phyloP scores from a whole-genome alignment of 2,888 invertebrate species.

The Xylota sylvarum region DNA sequence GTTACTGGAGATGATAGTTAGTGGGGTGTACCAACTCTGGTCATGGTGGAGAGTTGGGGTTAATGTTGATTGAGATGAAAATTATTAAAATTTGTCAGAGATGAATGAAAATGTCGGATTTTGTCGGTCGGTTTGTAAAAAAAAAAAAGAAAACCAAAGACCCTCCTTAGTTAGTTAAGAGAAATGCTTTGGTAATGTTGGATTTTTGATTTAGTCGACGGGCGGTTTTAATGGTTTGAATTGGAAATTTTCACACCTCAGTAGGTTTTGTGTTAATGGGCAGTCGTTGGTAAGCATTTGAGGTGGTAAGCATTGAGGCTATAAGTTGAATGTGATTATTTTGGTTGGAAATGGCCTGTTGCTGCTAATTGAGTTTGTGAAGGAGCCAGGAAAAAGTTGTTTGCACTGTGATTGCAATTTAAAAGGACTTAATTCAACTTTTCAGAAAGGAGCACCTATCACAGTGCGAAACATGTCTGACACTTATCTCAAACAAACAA shows the following conservation, averaged over 20 bases:
- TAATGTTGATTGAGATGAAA: constrained; percentile 77
- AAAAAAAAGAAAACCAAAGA: background rate
- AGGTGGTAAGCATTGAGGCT: constrained; percentile 16
- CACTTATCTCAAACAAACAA: no score
- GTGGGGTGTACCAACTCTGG: constrained; percentile 1
- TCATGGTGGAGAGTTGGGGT: constrained; percentile 61
- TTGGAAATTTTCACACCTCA: constrained; percentile 68
- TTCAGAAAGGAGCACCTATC: background rate
- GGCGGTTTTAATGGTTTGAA: constrained; percentile 48
- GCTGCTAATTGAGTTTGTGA: background rate
- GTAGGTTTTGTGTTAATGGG: constrained; percentile 38
- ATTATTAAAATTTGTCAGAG: constrained; percentile 77
- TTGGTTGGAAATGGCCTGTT: constrained; percentile 21
- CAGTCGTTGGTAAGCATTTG: constrained; percentile 9
- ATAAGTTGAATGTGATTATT: constrained; percentile 24
- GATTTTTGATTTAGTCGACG: constrained; percentile 20
- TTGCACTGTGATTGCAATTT: background rate
- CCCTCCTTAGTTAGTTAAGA: background rate
- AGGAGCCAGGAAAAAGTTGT: constrained; percentile 8
- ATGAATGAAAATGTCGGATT: constrained; percentile 69
- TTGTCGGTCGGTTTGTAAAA: background rate
- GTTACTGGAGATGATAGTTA: constrained; percentile 32
- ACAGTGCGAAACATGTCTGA: no score
- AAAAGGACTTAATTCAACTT: background rate
- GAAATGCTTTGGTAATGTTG: constrained; percentile 7